These are phyloP conservation scores for Cyaniris semiargus DNA, from an alignment of 2,888 invertebrate genomes.

Conservation along the genomic window DNA sequence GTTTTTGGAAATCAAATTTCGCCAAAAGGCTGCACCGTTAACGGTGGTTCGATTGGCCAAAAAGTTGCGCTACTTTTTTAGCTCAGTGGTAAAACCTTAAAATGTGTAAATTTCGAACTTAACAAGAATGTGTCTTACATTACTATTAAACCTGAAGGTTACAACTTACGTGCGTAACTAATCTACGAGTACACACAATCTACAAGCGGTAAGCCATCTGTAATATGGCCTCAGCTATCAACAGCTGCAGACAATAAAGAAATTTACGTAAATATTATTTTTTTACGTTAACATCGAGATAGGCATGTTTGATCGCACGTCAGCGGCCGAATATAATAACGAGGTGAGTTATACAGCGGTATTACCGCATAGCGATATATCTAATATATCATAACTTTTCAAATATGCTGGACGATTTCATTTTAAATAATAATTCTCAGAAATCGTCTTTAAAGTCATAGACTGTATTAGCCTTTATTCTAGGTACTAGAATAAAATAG, in stretches of 20 bases:
- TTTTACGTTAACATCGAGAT: not conserved
- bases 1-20: too few relatives aligned
- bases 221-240: not conserved
- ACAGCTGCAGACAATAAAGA: not conserved
- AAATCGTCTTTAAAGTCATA: not conserved
- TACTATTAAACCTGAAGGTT: too few relatives aligned
- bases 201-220: not conserved
- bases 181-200: not conserved
- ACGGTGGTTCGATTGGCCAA: too few relatives aligned
- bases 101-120: too few relatives aligned
- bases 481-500: not conserved
- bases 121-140: too few relatives aligned
- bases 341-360: not conserved
- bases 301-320: constrained; percentile 6
- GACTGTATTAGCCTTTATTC: not conserved
- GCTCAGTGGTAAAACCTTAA: too few relatives aligned
- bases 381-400: not conserved
- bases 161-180: too few relatives aligned
- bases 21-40: too few relatives aligned
- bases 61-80: too few relatives aligned
- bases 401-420: not conserved
- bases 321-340: not conserved
- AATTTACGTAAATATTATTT: not conserved
- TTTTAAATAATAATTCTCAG: not conserved
- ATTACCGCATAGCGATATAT: not conserved